Conservation (phyloP, 1,140 invertebrate genomes). For the Nixonia krombeini region DNA sequence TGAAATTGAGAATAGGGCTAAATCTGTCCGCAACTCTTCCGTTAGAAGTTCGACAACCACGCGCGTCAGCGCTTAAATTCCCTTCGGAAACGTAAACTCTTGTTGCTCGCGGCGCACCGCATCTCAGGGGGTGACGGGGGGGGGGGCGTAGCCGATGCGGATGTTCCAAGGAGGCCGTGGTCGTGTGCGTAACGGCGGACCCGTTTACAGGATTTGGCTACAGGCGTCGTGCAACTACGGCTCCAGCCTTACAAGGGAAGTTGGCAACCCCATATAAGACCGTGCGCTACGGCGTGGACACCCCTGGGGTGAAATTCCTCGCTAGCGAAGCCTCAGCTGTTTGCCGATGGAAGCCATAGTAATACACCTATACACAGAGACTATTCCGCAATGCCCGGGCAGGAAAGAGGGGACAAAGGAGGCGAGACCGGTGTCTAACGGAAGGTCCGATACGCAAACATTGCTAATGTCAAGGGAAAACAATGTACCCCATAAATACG, state of each 20-base stretch:
- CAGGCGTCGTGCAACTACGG: slow-evolving; percentile 11
- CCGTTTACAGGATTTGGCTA: too few species aligned
- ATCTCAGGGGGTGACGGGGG: slow-evolving; percentile 38
- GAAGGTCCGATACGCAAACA: not conserved
- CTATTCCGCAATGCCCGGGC: slow-evolving; percentile 23
- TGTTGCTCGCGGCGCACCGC: slow-evolving; percentile 29
- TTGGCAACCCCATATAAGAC: slow-evolving; percentile 42
- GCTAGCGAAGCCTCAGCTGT: slow-evolving; percentile 66
- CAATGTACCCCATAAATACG: too few species aligned
- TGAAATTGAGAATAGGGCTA: not conserved
- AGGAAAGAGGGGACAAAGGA: not conserved
- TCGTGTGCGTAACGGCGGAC: slow-evolving; percentile 20
- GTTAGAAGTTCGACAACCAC: too few species aligned
- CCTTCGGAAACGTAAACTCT: slow-evolving; percentile 41
- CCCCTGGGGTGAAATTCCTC: slow-evolving; percentile 52
- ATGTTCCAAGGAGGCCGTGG: slow-evolving; percentile 18
- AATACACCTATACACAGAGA: slow-evolving; percentile 11
- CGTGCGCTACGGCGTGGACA: slow-evolving; percentile 35
- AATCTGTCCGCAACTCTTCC: too few species aligned
- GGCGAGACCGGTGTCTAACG: not conserved
- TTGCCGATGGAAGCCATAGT: slow-evolving; percentile 66
- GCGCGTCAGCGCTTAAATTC: slow-evolving; percentile 21
- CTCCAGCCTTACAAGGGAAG: slow-evolving; percentile 26
- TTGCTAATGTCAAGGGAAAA: too few species aligned
- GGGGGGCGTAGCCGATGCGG: slow-evolving; percentile 56